Base-by-base conservation (phyloP, 2,113 vertebrate species). In the Phyllostomus hastatus region DNA sequence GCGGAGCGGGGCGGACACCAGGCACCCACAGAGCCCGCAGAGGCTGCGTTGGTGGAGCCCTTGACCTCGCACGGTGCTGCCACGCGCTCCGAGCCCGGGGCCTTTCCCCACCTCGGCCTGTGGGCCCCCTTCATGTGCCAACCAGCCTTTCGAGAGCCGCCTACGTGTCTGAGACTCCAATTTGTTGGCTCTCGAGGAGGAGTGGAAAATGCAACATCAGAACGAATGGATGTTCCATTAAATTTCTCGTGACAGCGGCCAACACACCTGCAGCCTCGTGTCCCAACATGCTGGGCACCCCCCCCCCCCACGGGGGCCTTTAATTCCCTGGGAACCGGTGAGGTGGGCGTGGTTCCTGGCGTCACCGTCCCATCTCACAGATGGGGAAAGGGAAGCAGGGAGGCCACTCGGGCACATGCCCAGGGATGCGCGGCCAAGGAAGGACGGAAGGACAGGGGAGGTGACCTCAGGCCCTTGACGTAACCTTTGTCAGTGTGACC, bases 311-410 rank as follows among this genome's bases (percentile, higher is more conserved):
- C 0, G 0, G 31, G 2, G 1, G n/a, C 54, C 2, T 14, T 7
- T 16, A 0, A 15, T 41, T 50, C 80, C 20, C 64, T 8, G 5
- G 0, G 10, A 8, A 8, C 35, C 2, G 11, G 61, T 0, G 1
- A 11, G 14, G 1, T 0, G 2, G 31, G 35, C 2, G 0, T 1
- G 0, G 0, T 3, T 1, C 0, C 1, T 12, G 19, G 5, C 3
- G 1, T 7, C 59, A 15, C 26, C 0, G 0, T 1, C 33, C 17
- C 73, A 38, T 31, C n/a, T 9, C 61, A 20, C 31, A 43, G 64
- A 12, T 0, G 5, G 72, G 41, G 16, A 54, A 28, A n/a, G 28
- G 5, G 59, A 84, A 46, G 64, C 54, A 6, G n/a, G 33, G 52
- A 46, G 19, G 10, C 33, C 12, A 9, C 0, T 2, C 9, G 2